Conservation (phyloP, 2,797 vertebrate genomes). For the Enteromius mattozi region DNA sequence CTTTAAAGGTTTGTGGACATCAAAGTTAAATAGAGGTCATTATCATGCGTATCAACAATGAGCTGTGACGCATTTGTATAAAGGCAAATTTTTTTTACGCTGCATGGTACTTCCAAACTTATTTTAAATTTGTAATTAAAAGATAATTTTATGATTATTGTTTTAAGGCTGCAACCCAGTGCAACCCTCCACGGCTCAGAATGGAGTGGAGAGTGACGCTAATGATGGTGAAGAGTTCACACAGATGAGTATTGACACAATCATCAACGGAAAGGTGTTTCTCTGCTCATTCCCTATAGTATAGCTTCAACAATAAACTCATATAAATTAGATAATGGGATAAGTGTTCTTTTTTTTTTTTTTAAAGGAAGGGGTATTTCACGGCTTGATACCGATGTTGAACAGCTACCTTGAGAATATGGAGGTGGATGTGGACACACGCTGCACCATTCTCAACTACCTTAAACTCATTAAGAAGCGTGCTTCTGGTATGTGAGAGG, state of each 20-base stretch:
- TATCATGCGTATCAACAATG: neutral
- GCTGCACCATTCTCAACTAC: constrained; percentile 97
- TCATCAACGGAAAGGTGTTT: constrained; percentile 96
- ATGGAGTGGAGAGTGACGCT: constrained; percentile 76
- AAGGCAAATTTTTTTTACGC: too few species aligned
- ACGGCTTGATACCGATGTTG: constrained; percentile 94
- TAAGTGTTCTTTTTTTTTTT: neutral
- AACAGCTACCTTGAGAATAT: constrained; percentile 98
- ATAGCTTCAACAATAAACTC: neutral
- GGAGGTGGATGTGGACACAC: constrained; percentile 98
- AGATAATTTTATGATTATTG: neutral
- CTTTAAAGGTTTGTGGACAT: constrained; percentile 84
- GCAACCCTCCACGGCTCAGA: constrained; percentile 80
- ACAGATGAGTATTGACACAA: constrained; percentile 96
- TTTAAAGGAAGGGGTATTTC: constrained; percentile 94
- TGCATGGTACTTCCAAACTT: neutral
- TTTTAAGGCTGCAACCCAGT: constrained; percentile 85
- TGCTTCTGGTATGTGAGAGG: constrained; percentile 84
- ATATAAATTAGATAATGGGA: accelerated
- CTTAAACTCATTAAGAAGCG: constrained; percentile 97
- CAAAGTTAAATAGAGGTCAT: neutral
- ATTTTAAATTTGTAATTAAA: neutral
- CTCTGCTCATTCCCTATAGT: neutral
- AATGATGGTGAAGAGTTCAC: constrained; percentile 83
- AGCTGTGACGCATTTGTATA: neutral